phyloP scores from a whole-genome alignment of 2,888 invertebrate genomes.

The Pandemis corylana region DNA sequence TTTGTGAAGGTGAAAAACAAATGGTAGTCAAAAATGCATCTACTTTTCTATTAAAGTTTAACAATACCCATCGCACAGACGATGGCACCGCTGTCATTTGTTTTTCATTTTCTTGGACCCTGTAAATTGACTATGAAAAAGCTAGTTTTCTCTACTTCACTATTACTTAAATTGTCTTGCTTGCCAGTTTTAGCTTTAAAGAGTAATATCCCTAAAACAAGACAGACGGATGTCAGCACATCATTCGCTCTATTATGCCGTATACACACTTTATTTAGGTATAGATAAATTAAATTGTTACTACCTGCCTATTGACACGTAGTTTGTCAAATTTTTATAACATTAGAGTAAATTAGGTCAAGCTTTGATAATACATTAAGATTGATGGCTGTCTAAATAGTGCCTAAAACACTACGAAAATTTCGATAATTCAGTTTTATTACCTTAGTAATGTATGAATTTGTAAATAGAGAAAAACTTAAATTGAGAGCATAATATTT shows the following conservation, averaged over 20 bases:
- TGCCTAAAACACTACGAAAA: constrained; percentile 85
- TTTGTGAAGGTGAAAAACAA: neutral
- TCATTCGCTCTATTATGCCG: constrained; percentile 54
- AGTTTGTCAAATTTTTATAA: constrained; percentile 78
- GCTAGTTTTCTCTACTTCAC: constrained; percentile 4
- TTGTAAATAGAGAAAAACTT: constrained; percentile 70
- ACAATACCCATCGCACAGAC: neutral
- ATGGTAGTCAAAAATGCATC: neutral
- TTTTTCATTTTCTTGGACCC: neutral
- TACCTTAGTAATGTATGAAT: constrained; percentile 74
- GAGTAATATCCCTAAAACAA: constrained; percentile 25
- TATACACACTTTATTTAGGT: constrained; percentile 68
- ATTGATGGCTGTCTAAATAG: constrained; percentile 86
- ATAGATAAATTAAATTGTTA: constrained; percentile 75
- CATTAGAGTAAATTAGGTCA: constrained; percentile 70
- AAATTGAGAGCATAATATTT: constrained; percentile 70
- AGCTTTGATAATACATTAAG: constrained; percentile 82
- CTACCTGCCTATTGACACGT: constrained; percentile 83
- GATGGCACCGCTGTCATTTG: neutral
- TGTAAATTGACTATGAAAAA: neutral
- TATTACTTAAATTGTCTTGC: constrained; percentile 44
- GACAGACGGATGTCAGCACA: constrained; percentile 44
- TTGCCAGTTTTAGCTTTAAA: constrained; percentile 51
- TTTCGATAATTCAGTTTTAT: constrained; percentile 83
- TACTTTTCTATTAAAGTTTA: neutral